phyloP scores from a whole-genome alignment of 2,888 invertebrate genomes.

The Orthosia gothica region DNA sequence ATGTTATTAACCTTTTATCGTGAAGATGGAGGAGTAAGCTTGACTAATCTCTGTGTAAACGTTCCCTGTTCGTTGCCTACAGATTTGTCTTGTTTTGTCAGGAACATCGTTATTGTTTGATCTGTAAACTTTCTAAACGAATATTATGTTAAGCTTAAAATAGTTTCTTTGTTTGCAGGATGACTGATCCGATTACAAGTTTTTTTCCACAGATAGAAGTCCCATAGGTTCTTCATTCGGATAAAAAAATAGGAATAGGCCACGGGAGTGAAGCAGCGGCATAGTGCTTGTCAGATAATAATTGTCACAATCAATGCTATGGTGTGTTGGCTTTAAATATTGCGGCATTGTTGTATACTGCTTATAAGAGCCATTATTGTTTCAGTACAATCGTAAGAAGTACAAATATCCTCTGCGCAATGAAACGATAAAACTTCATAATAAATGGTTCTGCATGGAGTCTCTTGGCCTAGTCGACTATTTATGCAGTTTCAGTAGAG shows the following conservation, averaged over 20 bases:
- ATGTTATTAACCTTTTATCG: constrained; percentile 44
- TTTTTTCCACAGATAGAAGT: no score
- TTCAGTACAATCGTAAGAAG: neutral
- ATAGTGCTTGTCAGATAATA: neutral
- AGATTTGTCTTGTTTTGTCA: no score
- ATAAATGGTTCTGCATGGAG: no score
- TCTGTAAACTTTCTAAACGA: no score
- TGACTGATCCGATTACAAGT: no score
- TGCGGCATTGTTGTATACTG: neutral
- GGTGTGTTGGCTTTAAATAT: neutral
- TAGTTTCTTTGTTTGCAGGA: no score
- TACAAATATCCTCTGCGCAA: neutral
- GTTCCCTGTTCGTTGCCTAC: neutral
- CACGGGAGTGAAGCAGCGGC: no score
- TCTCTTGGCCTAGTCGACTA: neutral
- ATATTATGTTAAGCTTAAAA: no score
- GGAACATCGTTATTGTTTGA: no score
- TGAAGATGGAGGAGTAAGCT: constrained; percentile 4
- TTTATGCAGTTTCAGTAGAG: neutral
- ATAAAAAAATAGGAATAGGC: no score
- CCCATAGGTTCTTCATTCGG: no score
- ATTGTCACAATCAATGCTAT: neutral
- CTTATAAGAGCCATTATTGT: neutral
- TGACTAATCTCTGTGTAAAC: neutral
- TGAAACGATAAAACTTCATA: no score